Percentiles rank a stretch among this genome's conserved stretches.
phyloP scores from a whole-genome alignment of 53 echinoderm and acorn worm species.

The Paracentrotus lividus region DNA sequence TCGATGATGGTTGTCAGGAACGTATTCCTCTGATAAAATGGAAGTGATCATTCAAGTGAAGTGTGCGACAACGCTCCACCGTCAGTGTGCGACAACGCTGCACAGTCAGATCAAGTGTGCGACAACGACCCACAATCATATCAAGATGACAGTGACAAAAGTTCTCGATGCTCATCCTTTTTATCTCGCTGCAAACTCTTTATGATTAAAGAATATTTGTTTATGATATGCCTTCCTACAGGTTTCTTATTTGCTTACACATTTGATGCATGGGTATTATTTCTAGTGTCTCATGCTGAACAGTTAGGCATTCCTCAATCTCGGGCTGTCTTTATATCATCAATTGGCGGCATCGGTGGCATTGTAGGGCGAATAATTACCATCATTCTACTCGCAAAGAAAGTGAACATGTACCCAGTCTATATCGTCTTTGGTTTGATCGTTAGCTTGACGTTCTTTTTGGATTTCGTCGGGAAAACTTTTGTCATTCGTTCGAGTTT shows the following conservation, averaged over 20 bases:
- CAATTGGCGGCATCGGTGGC: constrained; percentile 14
- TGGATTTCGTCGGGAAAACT: constrained; percentile 12
- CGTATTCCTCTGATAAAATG: neutral
- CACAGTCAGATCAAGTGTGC: neutral
- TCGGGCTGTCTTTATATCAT: neutral
- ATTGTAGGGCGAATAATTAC: neutral
- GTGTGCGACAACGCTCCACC: neutral
- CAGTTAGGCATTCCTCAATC: neutral
- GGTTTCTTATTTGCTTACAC: neutral
- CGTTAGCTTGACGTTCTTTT: neutral
- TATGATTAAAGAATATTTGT: neutral
- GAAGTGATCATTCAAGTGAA: neutral
- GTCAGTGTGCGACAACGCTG: neutral
- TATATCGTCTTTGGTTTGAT: neutral
- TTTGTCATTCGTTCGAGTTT: neutral
- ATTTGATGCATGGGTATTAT: neutral
- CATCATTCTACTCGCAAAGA: neutral
- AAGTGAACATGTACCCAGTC: neutral
- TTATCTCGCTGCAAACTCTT: constrained; percentile 20
- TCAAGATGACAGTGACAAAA: neutral
- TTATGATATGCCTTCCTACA: neutral
- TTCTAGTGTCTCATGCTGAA: constrained; percentile 25
- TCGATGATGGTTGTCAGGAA: neutral
- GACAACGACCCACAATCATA: neutral
- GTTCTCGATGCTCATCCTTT: neutral